phyloP scores from a whole-genome alignment of 2,113 vertebrate genomes.

The Ovis canadensis region DNA sequence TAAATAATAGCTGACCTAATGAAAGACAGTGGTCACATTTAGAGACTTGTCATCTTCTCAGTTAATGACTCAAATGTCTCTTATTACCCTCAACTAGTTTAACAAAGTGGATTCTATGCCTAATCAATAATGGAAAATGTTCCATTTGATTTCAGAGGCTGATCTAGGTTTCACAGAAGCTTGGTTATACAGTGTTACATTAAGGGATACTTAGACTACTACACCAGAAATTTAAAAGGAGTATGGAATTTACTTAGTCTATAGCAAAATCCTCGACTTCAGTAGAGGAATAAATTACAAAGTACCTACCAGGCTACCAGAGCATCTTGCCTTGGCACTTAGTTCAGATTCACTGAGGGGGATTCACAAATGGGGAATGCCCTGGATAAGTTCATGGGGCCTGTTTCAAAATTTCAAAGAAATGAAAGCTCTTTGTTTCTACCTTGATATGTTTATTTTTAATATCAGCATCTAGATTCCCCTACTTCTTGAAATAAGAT shows the following conservation, averaged over 20 bases:
- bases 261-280: neutral
- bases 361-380: neutral
- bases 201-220: neutral
- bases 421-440: neutral
- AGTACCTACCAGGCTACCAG: neutral
- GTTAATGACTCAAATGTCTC: slow-evolving; percentile 83
- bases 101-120: slow-evolving; percentile 85
- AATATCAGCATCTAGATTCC: neutral
- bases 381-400: neutral
- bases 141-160: slow-evolving; percentile 85
- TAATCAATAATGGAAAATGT: slow-evolving; percentile 95
- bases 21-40: slow-evolving; percentile 69
- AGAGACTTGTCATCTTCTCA: slow-evolving; percentile 77
- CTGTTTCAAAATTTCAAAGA: slow-evolving; percentile 15
- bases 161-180: slow-evolving; percentile 65
- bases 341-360: neutral
- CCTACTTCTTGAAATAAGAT: slow-evolving; percentile 28
- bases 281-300: neutral
- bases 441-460: slow-evolving; percentile 31
- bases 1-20: slow-evolving; percentile 79
- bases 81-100: slow-evolving; percentile 87
- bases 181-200: slow-evolving; percentile 49
- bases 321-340: neutral
- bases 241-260: neutral
- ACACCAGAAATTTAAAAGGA: neutral